These are phyloP conservation scores for Cuculus canorus DNA, from an alignment of 2,797 vertebrate genomes.

Conservation along the genomic window DNA sequence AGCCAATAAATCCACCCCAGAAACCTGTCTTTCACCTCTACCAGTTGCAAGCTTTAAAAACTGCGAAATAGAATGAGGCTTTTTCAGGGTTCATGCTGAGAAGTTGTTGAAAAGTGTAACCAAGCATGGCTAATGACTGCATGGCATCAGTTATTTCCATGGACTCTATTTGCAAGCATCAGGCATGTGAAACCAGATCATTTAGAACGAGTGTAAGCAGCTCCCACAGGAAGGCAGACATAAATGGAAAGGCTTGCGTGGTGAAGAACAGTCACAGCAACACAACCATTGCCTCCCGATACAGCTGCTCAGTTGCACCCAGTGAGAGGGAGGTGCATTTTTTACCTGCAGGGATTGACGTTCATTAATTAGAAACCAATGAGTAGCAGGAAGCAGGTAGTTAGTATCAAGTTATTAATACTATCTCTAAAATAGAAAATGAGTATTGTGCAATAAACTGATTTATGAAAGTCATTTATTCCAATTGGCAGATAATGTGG, in stretches of 20 bases:
- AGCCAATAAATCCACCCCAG: neutral
- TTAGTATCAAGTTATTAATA: neutral
- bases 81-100: conserved; percentile 2
- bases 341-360: neutral
- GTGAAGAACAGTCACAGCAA: neutral
- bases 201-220: neutral
- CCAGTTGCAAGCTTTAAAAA: conserved; percentile 17
- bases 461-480: neutral
- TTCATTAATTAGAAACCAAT: neutral
- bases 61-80: neutral
- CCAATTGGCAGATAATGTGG: neutral
- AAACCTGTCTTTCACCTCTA: conserved; percentile 11
- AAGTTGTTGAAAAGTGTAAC: conserved; percentile 59
- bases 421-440: neutral
- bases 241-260: neutral
- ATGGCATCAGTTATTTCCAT: conserved; percentile 16
- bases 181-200: conserved; percentile 18
- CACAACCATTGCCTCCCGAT: neutral
- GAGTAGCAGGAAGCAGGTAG: neutral
- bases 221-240: neutral
- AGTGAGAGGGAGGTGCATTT: neutral
- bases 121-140: conserved; percentile 37
- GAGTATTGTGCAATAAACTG: neutral
- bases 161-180: conserved; percentile 38
- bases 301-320: neutral